These are phyloP conservation scores for Pteronura brasiliensis DNA, from an alignment of 2,113 vertebrate genomes.

Conservation along the genomic window DNA sequence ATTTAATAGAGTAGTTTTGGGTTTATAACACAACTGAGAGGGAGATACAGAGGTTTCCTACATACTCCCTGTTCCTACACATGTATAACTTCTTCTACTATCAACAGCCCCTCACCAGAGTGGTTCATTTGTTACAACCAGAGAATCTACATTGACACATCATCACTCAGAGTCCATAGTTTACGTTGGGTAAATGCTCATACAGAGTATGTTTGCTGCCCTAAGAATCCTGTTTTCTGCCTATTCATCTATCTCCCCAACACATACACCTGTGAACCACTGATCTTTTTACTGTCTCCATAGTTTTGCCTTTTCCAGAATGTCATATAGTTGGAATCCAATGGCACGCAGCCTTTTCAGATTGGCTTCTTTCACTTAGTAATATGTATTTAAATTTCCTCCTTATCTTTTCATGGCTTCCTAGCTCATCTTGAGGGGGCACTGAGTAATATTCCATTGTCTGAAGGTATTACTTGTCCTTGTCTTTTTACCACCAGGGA, in stretches of 20 bases:
- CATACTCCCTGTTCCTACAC: not conserved
- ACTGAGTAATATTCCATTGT: not conserved
- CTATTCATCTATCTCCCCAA: not conserved
- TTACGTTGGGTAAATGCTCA: not conserved
- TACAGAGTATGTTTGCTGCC: not conserved
- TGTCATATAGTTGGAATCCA: not conserved
- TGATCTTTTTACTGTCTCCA: not conserved
- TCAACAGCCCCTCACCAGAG: not conserved
- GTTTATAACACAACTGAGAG: constrained; percentile 3
- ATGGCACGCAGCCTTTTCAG: not conserved
- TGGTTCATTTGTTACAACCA: not conserved
- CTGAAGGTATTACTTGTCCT: not conserved
- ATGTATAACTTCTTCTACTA: not conserved
- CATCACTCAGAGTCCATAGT: not conserved
- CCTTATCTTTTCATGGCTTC: not conserved
- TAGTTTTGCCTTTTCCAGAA: not conserved
- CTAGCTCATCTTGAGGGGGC: not conserved
- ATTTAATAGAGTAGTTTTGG: not conserved
- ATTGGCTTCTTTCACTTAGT: not conserved
- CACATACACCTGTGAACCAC: not conserved
- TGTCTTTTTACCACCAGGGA: not conserved
- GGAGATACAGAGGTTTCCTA: not conserved
- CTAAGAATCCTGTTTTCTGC: not conserved
- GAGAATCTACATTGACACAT: not conserved
- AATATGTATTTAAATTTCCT: not conserved